Evolutionary conservation across 1,140 invertebrate genomes (phyloP).

Genomic region (Drosophila pectinifera): DNA sequence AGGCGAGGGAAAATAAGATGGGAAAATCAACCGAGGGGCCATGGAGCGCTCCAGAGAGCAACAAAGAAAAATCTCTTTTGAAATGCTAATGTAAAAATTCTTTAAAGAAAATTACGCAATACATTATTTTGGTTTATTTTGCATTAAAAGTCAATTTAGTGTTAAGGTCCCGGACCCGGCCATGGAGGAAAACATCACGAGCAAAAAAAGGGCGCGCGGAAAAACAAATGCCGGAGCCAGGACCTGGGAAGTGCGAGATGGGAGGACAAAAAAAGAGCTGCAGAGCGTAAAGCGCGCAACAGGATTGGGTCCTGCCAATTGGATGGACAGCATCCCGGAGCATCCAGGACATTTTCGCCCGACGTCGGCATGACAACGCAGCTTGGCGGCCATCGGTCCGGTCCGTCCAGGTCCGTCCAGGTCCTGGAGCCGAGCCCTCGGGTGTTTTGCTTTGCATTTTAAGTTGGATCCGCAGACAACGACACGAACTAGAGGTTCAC

Average conservation of each 20-base stretch:
- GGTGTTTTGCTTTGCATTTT: constrained; percentile 77
- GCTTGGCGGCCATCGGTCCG: constrained; percentile 62
- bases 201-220: constrained; percentile 48
- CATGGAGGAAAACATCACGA: constrained; percentile 17
- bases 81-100: constrained; percentile 83
- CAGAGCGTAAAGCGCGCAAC: constrained; percentile 72
- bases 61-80: constrained; percentile 77
- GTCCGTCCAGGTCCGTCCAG: not conserved
- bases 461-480: constrained; percentile 58
- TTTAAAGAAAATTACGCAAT: constrained; percentile 84
- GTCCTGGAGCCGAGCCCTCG: constrained; percentile 68
- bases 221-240: constrained; percentile 57
- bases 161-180: constrained; percentile 58
- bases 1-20: constrained; percentile 28
- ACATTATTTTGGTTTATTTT: constrained; percentile 84
- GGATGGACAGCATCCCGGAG: constrained; percentile 27
- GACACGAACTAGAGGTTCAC: constrained; percentile 36
- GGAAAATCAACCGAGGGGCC: constrained; percentile 30
- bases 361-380: constrained; percentile 71
- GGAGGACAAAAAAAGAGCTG: constrained; percentile 56
- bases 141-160: constrained; percentile 84
- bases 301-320: constrained; percentile 59
- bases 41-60: constrained; percentile 51
- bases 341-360: constrained; percentile 28
- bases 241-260: too few species aligned